These are phyloP conservation scores for Oscheius sp. DNA, from an alignment of 2,888 invertebrate species.

Conservation along the genomic window DNA sequence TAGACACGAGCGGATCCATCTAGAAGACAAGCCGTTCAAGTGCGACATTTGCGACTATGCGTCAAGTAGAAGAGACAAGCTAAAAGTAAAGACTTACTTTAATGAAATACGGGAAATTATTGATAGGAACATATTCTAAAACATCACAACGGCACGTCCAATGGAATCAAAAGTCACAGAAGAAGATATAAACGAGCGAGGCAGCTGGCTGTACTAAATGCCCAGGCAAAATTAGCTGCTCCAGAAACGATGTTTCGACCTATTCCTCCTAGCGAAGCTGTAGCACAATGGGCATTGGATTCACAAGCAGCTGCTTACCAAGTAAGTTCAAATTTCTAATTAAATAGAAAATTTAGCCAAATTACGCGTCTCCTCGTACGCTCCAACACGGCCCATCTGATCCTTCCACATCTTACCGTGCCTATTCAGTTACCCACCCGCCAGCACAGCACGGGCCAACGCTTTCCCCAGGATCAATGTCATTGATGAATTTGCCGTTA, in stretches of 20 bases:
- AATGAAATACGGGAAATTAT: not conserved
- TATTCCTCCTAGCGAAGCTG: slow-evolving; percentile 37
- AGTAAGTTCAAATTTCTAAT: not conserved
- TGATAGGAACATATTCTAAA: slow-evolving; percentile 73
- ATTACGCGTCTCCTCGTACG: not conserved
- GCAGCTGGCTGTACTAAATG: slow-evolving; percentile 53
- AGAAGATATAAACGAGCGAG: slow-evolving; percentile 73
- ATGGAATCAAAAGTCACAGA: slow-evolving; percentile 79
- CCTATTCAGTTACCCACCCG: slow-evolving; percentile 42
- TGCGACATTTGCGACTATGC: slow-evolving; percentile 78
- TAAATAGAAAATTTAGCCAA: not conserved
- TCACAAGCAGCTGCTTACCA: slow-evolving; percentile 23
- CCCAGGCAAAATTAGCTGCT: slow-evolving; percentile 32
- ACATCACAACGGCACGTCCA: slow-evolving; percentile 71
- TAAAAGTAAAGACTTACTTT: slow-evolving; percentile 71
- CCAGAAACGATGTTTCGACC: slow-evolving; percentile 45
- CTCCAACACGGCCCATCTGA: slow-evolving; percentile 14
- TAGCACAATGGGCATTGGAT: slow-evolving; percentile 43
- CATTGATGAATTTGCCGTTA: slow-evolving; percentile 49
- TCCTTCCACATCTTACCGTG: slow-evolving; percentile 29
- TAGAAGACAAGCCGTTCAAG: slow-evolving; percentile 77
- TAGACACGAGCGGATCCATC: slow-evolving; percentile 78
- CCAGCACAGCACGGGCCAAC: slow-evolving; percentile 24
- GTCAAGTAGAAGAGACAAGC: slow-evolving; percentile 77
- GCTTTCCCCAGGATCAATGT: slow-evolving; percentile 53